These are phyloP conservation scores for Penelope pileata DNA, from an alignment of 2,113 vertebrate genomes.

Conservation along the genomic window DNA sequence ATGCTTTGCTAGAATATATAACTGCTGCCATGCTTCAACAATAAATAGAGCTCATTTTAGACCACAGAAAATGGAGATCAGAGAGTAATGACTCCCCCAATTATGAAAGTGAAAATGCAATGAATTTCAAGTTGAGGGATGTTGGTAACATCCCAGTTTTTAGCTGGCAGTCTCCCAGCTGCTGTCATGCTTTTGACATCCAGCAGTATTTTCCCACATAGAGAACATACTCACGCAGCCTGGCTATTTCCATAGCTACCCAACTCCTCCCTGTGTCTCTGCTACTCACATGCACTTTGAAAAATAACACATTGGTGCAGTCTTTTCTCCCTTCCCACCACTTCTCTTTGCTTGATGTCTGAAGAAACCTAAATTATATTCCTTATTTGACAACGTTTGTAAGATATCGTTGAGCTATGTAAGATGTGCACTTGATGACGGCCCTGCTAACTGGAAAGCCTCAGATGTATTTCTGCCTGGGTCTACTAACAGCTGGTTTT, in stretches of 20 bases:
- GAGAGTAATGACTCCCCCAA: background rate
- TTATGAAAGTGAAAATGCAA: background rate
- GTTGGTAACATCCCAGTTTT: background rate
- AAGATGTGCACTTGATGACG: background rate
- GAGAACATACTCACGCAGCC: too few species aligned
- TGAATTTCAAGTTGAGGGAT: background rate
- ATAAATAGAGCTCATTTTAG: background rate
- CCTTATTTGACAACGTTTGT: background rate
- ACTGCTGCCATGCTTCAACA: background rate
- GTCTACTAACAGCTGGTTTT: background rate
- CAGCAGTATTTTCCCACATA: background rate
- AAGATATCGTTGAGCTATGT: background rate
- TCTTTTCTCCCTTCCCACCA: background rate
- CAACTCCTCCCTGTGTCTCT: background rate
- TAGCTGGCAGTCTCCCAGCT: background rate
- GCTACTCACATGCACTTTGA: background rate
- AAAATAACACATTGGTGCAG: background rate
- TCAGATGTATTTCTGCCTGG: accelerated
- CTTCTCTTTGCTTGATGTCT: background rate
- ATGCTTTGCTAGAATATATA: background rate
- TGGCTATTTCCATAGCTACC: background rate
- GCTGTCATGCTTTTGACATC: background rate
- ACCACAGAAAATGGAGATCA: background rate
- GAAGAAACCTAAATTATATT: background rate
- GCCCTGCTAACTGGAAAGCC: background rate